Base-by-base conservation (phyloP, 2,888 invertebrate species). In the Aelia acuminata region DNA sequence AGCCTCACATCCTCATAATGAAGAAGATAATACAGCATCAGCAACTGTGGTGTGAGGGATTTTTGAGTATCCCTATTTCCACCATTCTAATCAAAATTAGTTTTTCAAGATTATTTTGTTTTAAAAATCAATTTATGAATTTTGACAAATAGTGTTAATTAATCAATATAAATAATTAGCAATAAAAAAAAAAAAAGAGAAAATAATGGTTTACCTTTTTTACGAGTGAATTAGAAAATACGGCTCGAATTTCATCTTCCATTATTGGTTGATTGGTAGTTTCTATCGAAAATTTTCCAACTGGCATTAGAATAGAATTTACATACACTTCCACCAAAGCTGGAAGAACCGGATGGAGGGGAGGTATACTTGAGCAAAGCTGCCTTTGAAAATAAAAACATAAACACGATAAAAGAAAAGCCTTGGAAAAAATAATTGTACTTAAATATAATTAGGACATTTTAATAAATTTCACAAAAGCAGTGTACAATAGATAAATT, bases 251-350 rank as follows among this genome's bases (percentile, higher is more conserved):
- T 93, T 99, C 98, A 89, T 96, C 95, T 92, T 98, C 98, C 2
- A 96, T 95, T 89, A 99, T 95, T 0, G 98, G 98, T 91, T 98
- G 96, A 92, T 99, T 98, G 7, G 97, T 96, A 84, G 90, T 90
- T 92, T 98, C 97, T 35, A 94, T 93, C 0, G 94, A 92, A 50
- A 94, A 94, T 92, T 95, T 95, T 35, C 94, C 93, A 90, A 94
- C 95, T 89, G 94, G 94, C 35, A 96, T 94, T 26, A 98, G 94
- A 89, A 98, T 96, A 3, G 98, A 98, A 92, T 96, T 97, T 0
- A 99, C 98, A 91, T 98, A 99, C 0, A 98, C 98, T 93, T 99
- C 98, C 1, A 99, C 96, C 48, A 99, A 93, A 3, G 97, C 96
- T 0, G 98, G 98, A 92, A 99, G 94, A 1, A 98, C 97, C 0